phyloP scores from a whole-genome alignment of 2,888 invertebrate genomes.

The Eulithis prunata region DNA sequence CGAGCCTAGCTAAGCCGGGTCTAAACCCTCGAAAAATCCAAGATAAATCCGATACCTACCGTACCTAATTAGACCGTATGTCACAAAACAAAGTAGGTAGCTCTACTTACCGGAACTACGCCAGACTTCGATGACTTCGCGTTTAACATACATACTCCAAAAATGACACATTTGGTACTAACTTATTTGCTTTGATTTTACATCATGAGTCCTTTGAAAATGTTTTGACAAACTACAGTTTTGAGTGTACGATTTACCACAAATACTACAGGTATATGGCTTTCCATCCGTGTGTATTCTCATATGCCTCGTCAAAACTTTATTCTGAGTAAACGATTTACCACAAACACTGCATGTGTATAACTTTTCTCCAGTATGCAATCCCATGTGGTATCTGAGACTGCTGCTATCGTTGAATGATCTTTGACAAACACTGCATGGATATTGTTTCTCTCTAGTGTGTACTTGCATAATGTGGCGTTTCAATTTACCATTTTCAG shows the following conservation, averaged over 20 bases:
- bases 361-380: slow-evolving; percentile 25
- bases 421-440: slow-evolving; percentile 19
- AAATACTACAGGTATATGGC: slow-evolving; percentile 20
- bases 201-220: slow-evolving; percentile 14
- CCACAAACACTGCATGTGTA: slow-evolving; percentile 21
- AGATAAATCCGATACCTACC: no score
- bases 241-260: slow-evolving; percentile 22
- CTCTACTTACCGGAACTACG: no score
- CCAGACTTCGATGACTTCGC: no score
- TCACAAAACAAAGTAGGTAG: no score
- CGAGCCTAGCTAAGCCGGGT: no score
- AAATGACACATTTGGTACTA: no score
- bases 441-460: slow-evolving; percentile 19
- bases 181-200: not conserved
- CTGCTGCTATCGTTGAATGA: slow-evolving; percentile 19
- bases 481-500: slow-evolving; percentile 19
- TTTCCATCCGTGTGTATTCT: slow-evolving; percentile 25
- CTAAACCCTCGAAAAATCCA: no score
- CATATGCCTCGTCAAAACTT: slow-evolving; percentile 21
- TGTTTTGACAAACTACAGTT: slow-evolving; percentile 24
- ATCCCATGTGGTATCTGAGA: slow-evolving; percentile 24
- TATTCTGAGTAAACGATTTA: slow-evolving; percentile 23
- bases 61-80: no score
- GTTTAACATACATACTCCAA: no score
- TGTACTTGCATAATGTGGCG: slow-evolving; percentile 25